Evolutionary conservation across 2,113 vertebrate species (phyloP).

Genomic region (Lepisosteus osseus): DNA sequence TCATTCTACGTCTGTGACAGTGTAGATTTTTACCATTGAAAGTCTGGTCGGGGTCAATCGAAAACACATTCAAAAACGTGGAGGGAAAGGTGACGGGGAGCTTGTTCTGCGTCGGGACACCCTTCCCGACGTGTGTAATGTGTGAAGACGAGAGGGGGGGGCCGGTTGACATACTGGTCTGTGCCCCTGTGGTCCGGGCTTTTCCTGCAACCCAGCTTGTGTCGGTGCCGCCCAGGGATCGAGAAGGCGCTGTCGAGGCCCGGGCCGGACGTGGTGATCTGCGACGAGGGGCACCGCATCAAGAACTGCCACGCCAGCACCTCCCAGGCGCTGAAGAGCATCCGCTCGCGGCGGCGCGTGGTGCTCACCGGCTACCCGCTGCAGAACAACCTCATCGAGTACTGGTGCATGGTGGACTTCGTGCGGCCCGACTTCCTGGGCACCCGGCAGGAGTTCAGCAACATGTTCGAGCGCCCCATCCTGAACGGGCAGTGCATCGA

Average conservation of each 20-base stretch:
- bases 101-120: too few relatives aligned
- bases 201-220: background rate
- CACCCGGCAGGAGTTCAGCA: conserved; percentile 96
- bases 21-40: too few relatives aligned
- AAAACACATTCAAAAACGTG: too few relatives aligned
- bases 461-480: conserved; percentile 98
- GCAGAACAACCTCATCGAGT: conserved; percentile 97
- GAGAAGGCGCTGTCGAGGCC: conserved; percentile 89
- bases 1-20: too few relatives aligned
- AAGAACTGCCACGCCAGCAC: conserved; percentile 98
- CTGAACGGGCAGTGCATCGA: conserved; percentile 96
- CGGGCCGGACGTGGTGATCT: conserved; percentile 95
- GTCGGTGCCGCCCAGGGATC: conserved; percentile 67
- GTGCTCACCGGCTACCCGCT: conserved; percentile 93
- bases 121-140: too few relatives aligned
- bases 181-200: too few relatives aligned
- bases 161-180: too few relatives aligned
- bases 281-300: conserved; percentile 96
- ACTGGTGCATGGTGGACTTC: conserved; percentile 99
- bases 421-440: conserved; percentile 94
- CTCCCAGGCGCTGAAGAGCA: conserved; percentile 95
- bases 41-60: too few relatives aligned
- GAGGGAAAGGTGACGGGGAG: too few relatives aligned
- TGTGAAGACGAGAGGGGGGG: too few relatives aligned
- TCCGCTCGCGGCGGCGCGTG: conserved; percentile 88